These are phyloP conservation scores for Drosophila incognita DNA, from an alignment of 2,888 invertebrate species.

Conservation along the genomic window DNA sequence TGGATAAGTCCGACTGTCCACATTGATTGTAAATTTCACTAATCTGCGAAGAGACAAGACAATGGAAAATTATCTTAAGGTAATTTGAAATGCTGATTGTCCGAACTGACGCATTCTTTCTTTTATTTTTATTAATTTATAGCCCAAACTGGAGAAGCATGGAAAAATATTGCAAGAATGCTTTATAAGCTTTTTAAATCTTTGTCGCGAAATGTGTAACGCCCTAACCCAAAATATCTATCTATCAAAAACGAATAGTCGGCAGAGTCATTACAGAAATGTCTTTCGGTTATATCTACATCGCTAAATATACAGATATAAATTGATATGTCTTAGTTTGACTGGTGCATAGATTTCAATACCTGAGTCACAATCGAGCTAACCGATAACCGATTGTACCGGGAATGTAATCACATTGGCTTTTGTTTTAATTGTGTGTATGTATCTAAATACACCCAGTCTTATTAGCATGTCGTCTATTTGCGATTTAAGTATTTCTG, in stretches of 20 bases:
- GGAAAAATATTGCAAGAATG: neutral
- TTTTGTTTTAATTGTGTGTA: constrained; percentile 7
- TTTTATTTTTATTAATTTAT: neutral
- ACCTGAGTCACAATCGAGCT: neutral
- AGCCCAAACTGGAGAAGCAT: neutral
- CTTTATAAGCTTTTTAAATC: neutral
- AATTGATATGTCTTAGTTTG: neutral
- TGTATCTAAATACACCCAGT: constrained; percentile 15
- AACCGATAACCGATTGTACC: neutral
- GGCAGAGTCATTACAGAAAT: neutral
- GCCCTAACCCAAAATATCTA: neutral
- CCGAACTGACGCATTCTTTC: neutral
- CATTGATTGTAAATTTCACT: neutral
- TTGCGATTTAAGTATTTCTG: constrained; percentile 29
- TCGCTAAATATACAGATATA: neutral
- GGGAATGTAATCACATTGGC: constrained; percentile 8
- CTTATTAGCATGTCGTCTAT: constrained; percentile 28
- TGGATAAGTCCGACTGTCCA: neutral
- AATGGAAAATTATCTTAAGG: neutral
- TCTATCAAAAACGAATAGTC: neutral
- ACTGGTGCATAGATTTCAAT: neutral
- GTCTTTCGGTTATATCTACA: neutral
- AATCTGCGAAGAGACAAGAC: neutral
- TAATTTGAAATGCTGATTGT: neutral
- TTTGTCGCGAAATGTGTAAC: neutral